A percentile compares a stretch with the other conserved stretches of the same genome.
phyloP scores from a whole-genome alignment of 1,140 invertebrate genomes.

The Colletes gigas region DNA sequence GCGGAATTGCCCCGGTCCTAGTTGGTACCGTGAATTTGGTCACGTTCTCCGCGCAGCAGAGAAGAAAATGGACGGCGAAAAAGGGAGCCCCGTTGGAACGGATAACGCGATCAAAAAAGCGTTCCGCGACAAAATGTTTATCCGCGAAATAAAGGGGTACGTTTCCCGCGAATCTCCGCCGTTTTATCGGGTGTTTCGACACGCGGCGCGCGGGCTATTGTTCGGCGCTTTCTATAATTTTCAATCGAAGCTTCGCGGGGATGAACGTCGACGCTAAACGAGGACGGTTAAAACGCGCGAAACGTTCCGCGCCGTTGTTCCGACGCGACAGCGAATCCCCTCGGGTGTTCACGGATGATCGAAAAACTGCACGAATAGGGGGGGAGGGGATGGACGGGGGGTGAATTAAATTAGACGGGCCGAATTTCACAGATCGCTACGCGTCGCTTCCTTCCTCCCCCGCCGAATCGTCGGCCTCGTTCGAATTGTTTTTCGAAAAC shows the following conservation, averaged over 20 bases:
- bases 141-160: background rate
- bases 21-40: no score
- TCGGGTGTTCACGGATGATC: slow-evolving; percentile 27
- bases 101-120: no score
- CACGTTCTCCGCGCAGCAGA: no score
- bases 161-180: background rate
- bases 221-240: background rate
- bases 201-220: background rate
- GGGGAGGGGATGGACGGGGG: background rate
- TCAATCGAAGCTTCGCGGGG: background rate
- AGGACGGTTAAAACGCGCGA: slow-evolving; percentile 8
- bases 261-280: slow-evolving; percentile 16
- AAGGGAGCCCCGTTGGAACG: no score
- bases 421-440: slow-evolving; percentile 43
- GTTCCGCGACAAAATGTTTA: background rate
- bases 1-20: no score
- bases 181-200: background rate
- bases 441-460: background rate
- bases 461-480: background rate
- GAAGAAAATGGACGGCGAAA: no score
- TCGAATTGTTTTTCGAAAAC: slow-evolving; percentile 26
- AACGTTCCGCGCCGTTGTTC: slow-evolving; percentile 1
- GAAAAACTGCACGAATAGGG: slow-evolving; percentile 8
- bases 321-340: slow-evolving; percentile 9
- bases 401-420: slow-evolving; percentile 30